Evolutionary conservation across 2,888 invertebrate species (phyloP).

Genomic region (Folsomia manolachei): DNA sequence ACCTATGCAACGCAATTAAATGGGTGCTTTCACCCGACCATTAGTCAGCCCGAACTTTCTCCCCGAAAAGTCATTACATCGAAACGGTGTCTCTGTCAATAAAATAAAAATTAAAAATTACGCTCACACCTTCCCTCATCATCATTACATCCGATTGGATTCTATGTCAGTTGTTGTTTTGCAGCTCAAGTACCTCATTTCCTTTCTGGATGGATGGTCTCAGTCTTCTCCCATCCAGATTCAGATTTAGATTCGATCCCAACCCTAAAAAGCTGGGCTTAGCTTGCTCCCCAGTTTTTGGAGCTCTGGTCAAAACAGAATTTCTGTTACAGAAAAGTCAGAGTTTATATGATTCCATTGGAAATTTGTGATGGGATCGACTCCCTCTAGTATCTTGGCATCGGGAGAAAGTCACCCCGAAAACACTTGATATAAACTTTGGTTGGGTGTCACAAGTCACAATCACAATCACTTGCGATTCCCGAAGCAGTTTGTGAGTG

Average conservation of each 20-base stretch:
- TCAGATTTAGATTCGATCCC: background rate
- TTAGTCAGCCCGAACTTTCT: background rate
- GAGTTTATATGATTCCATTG: background rate
- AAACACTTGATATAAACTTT: background rate
- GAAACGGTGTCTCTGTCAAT: background rate
- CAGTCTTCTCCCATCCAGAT: background rate
- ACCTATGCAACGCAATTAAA: slow-evolving; percentile 7
- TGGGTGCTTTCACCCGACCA: background rate
- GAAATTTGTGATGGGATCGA: background rate
- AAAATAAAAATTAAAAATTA: background rate
- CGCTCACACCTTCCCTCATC: background rate
- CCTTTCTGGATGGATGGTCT: background rate
- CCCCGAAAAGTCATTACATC: background rate
- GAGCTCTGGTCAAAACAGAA: background rate
- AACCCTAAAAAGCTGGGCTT: no score
- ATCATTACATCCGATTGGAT: background rate
- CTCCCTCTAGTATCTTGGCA: no score
- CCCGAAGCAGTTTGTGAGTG: background rate
- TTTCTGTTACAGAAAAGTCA: background rate
- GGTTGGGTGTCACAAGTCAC: background rate
- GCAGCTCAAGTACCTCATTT: background rate
- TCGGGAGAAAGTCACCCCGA: background rate
- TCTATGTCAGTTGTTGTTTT: background rate
- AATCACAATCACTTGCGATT: no score
- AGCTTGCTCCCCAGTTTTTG: no score